These are phyloP conservation scores for Gastrophysa polygoni DNA, from an alignment of 2,888 invertebrate genomes.

Conservation along the genomic window DNA sequence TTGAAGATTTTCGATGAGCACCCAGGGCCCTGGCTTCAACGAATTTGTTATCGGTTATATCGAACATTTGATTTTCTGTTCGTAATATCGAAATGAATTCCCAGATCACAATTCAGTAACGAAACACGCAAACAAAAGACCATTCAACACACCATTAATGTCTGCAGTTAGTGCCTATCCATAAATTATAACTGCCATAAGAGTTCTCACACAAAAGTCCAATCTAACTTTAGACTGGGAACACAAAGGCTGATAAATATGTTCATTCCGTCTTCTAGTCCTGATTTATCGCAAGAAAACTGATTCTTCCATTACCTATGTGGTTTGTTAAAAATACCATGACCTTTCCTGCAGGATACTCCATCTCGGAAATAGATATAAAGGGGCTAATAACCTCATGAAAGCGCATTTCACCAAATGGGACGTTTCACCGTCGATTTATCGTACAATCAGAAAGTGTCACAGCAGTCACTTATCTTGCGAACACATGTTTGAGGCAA, in stretches of 20 bases:
- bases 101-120: no score
- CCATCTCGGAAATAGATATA: conserved; percentile 8
- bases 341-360: conserved; percentile 3
- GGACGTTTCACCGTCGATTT: background rate
- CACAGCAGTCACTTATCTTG: background rate
- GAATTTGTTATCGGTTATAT: no score
- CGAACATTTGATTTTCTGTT: no score
- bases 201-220: background rate
- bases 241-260: conserved; percentile 3
- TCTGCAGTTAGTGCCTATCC: background rate
- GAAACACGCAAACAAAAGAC: no score
- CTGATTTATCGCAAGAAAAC: conserved; percentile 5
- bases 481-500: background rate
- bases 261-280: conserved; percentile 1
- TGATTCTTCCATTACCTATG: conserved; percentile 8
- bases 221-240: conserved; percentile 11
- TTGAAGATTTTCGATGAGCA: no score
- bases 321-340: conserved; percentile 8
- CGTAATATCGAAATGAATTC: no score
- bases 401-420: background rate
- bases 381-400: conserved; percentile 11
- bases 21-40: no score
- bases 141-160: background rate
- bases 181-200: background rate
- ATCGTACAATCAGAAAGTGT: background rate